A percentile compares a stretch with the other conserved stretches of the same genome.
Conservation (phyloP, 1,140 invertebrate species). For the Hyles vespertilio region DNA sequence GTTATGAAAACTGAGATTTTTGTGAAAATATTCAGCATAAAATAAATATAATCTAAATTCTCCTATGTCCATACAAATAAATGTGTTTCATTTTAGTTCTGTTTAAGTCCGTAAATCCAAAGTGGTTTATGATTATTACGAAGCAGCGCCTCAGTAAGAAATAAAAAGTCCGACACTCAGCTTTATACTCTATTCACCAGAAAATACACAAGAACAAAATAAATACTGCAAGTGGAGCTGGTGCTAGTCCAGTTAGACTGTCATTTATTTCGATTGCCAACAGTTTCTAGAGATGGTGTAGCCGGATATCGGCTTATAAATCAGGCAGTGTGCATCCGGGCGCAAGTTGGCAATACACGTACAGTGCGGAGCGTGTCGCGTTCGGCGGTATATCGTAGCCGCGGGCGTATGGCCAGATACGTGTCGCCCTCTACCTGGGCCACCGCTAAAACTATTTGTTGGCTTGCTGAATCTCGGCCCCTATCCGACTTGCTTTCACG, state of each 20-base stretch:
- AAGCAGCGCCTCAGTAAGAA: too few species aligned
- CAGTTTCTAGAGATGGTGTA: conserved; percentile 25
- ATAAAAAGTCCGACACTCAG: too few species aligned
- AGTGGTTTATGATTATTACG: background rate
- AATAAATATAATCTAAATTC: too few species aligned
- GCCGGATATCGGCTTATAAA: conserved; percentile 52
- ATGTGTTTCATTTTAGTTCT: background rate
- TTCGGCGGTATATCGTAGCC: background rate
- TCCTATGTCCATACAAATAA: background rate
- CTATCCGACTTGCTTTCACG: too few species aligned
- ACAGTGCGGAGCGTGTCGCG: conserved; percentile 12
- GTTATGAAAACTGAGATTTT: too few species aligned
- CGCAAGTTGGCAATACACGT: conserved; percentile 25
- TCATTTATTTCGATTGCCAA: conserved; percentile 23
- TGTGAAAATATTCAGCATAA: too few species aligned
- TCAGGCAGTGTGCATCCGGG: conserved; percentile 42
- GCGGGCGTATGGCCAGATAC: conserved; percentile 4
- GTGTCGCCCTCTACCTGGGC: background rate
- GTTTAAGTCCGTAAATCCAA: background rate
- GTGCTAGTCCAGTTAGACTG: background rate
- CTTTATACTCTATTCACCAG: too few species aligned
- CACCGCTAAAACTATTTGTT: conserved; percentile 4
- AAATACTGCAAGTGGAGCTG: background rate
- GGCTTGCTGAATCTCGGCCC: background rate
- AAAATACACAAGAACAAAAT: background rate